A percentile compares a stretch with the other conserved stretches of the same genome.
phyloP scores from a whole-genome alignment of 2,797 vertebrate genomes.

The Iguana delicatissima region DNA sequence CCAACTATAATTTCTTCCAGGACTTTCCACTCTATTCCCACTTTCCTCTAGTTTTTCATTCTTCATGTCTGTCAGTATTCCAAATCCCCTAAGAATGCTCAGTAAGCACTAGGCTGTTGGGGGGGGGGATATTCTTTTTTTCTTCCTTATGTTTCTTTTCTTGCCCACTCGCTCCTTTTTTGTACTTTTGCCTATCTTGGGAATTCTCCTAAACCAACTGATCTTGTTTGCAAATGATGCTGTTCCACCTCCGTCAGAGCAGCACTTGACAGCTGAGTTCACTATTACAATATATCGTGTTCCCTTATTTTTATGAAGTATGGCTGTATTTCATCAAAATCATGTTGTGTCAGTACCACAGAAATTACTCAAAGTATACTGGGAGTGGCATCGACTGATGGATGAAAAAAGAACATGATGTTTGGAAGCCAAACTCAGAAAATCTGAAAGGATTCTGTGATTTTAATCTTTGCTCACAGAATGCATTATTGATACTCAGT shows the following conservation, averaged over 20 bases:
- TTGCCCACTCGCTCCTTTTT: background rate
- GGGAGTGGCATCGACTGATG: background rate
- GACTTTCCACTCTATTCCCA: background rate
- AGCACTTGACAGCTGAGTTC: background rate
- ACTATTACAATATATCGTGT: background rate
- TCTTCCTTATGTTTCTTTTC: background rate
- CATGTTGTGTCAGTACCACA: background rate
- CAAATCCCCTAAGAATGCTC: background rate
- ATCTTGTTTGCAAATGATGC: background rate
- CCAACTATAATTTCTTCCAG: background rate
- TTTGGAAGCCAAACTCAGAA: background rate
- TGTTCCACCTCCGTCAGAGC: background rate
- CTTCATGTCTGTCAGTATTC: background rate
- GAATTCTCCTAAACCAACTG: background rate
- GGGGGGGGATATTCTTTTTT: background rate
- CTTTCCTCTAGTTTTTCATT: no score
- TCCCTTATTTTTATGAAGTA: background rate
- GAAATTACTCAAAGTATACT: background rate
- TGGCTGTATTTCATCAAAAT: background rate
- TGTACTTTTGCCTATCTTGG: background rate
- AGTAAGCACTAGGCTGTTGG: background rate
- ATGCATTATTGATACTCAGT: background rate
- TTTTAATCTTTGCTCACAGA: conserved; percentile 9
- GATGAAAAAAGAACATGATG: background rate
- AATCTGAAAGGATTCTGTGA: background rate